Evolutionary conservation across 2,888 invertebrate genomes (phyloP).

Genomic region (Ormyrus nitidulus): DNA sequence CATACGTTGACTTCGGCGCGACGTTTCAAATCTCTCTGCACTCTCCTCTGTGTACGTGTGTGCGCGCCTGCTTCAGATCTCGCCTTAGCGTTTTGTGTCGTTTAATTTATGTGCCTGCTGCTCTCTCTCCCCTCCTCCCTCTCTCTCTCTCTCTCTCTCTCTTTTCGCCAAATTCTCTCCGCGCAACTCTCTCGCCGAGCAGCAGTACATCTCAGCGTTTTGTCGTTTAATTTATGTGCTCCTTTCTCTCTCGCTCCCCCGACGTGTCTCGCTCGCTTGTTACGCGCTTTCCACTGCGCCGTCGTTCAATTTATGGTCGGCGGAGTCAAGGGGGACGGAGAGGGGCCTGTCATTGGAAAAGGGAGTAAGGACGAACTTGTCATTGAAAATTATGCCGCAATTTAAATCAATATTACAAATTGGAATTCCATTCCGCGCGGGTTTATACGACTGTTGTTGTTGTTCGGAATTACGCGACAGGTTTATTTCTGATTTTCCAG

Average conservation of each 20-base stretch:
- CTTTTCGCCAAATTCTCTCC: slow-evolving; percentile 20
- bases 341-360: slow-evolving; percentile 25
- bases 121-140: neutral
- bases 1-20: slow-evolving; percentile 28
- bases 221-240: slow-evolving; percentile 55
- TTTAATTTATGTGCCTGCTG: slow-evolving; percentile 52
- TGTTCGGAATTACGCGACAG: too few species aligned
- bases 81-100: slow-evolving; percentile 35
- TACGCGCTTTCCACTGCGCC: slow-evolving; percentile 19
- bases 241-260: neutral
- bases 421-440: slow-evolving; percentile 7
- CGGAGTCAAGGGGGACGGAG: neutral
- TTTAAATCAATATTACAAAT: slow-evolving; percentile 46
- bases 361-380: neutral
- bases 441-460: too few species aligned
- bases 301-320: slow-evolving; percentile 43
- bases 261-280: slow-evolving; percentile 30
- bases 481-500: too few species aligned
- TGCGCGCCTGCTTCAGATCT: neutral
- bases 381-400: slow-evolving; percentile 33
- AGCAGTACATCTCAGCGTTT: slow-evolving; percentile 45
- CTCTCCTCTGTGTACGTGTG: neutral
- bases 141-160: neutral
- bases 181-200: slow-evolving; percentile 2
- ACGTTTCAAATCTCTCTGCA: slow-evolving; percentile 34